Conservation (phyloP, 2,113 vertebrate species). For the Aegithalos caudatus region DNA sequence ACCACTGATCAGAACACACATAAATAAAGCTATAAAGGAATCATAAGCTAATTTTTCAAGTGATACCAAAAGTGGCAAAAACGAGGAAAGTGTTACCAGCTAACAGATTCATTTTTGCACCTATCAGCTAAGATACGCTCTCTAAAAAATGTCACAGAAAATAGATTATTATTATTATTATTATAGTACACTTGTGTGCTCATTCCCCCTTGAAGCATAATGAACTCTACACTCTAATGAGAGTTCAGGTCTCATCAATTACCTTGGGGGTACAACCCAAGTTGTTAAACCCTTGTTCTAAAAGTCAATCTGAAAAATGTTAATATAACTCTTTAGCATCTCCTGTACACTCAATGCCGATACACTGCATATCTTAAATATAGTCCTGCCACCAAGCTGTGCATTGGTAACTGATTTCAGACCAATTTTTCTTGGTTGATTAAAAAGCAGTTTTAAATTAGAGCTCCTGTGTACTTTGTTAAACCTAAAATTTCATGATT, state of each 20-base stretch:
- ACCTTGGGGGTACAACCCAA: not conserved
- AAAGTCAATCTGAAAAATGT: not conserved
- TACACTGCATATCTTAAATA: not conserved
- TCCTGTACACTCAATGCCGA: not conserved
- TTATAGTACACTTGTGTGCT: not conserved
- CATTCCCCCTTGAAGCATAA: not conserved
- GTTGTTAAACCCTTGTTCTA: not conserved
- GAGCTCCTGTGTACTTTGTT: not conserved
- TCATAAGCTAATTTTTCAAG: not conserved
- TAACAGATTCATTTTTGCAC: not conserved
- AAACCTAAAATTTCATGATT: not conserved
- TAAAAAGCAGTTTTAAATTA: not conserved
- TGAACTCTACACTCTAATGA: not conserved
- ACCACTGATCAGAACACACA: accelerated
- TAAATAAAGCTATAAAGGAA: not conserved
- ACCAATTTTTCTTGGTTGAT: not conserved
- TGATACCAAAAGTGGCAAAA: not conserved
- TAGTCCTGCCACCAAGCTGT: not conserved
- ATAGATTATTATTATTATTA: not conserved
- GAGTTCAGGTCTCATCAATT: not conserved
- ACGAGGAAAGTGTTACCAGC: not conserved
- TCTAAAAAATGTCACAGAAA: not conserved
- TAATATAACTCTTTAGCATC: not conserved
- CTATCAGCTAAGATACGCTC: not conserved
- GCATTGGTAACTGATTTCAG: not conserved